Conservation (phyloP, 2,113 vertebrate species). For the Aegithalos caudatus region DNA sequence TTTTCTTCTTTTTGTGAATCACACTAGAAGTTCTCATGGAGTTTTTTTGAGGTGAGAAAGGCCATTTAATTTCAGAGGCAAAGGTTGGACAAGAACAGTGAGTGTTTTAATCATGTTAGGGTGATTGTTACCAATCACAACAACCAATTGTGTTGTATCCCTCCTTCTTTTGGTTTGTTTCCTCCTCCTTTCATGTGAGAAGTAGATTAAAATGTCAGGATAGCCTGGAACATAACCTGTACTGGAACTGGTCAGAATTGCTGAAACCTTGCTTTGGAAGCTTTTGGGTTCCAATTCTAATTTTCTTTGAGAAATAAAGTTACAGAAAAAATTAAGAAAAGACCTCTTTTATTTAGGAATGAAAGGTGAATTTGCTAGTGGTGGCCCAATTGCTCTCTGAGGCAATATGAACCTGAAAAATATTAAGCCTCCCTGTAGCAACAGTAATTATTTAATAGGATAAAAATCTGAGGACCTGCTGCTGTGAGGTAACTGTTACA, state of each 20-base stretch:
- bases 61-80: background rate
- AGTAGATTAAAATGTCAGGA: background rate
- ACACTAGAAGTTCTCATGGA: background rate
- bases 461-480: background rate
- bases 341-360: background rate
- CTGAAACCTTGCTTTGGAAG: background rate
- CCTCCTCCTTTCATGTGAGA: background rate
- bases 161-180: background rate
- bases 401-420: background rate
- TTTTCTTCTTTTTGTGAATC: background rate
- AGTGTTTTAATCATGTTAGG: background rate
- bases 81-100: background rate
- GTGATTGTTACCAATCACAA: background rate
- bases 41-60: rapidly evolving
- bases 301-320: background rate
- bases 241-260: background rate
- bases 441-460: background rate
- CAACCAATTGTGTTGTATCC: background rate
- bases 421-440: background rate
- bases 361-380: background rate
- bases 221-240: background rate
- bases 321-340: background rate
- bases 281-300: background rate
- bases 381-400: background rate
- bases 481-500: background rate